Conservation (phyloP, 2,113 vertebrate genomes). For the Natator depressus region DNA sequence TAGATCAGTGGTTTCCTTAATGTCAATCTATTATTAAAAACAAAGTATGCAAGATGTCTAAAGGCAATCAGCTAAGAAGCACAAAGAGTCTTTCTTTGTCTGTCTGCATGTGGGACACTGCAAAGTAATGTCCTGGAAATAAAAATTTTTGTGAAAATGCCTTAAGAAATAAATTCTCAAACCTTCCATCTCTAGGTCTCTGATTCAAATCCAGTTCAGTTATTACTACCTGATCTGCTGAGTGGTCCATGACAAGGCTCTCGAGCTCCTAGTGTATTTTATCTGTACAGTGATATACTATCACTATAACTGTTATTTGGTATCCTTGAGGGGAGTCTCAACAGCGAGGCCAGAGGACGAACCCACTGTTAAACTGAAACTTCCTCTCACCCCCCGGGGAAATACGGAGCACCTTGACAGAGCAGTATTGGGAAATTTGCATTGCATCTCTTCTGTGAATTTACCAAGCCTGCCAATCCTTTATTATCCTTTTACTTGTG, state of each 20-base stretch:
- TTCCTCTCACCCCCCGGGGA: too few species aligned
- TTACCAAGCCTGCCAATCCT: not conserved
- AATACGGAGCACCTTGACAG: not conserved
- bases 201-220: not conserved
- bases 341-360: fast-evolving
- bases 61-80: not conserved
- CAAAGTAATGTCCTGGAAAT: not conserved
- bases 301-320: too few species aligned
- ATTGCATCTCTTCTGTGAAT: not conserved
- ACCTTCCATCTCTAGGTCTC: not conserved
- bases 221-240: fast-evolving
- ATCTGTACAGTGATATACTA: too few species aligned
- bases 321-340: not conserved
- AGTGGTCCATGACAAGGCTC: not conserved
- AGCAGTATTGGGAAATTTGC: not conserved
- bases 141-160: not conserved
- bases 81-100: not conserved
- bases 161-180: not conserved
- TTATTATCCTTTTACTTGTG: not conserved
- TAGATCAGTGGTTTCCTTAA: not conserved
- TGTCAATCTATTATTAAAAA: not conserved
- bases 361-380: not conserved
- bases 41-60: not conserved
- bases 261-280: not conserved
- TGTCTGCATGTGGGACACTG: too few species aligned